Conservation (phyloP, 2,797 vertebrate genomes). For the Epinephelus coioides region DNA sequence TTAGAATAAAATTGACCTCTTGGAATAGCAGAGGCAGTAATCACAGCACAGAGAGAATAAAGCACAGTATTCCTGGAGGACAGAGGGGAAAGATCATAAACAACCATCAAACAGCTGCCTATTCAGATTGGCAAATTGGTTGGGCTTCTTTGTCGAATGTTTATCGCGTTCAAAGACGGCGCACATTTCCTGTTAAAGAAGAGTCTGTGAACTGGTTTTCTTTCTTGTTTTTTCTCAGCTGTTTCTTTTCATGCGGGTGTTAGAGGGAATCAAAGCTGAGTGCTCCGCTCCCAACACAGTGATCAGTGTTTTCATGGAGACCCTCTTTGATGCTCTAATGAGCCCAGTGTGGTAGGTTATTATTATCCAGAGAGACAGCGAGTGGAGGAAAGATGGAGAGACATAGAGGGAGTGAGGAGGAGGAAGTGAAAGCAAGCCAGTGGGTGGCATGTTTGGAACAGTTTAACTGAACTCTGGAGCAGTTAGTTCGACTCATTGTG, state of each 20-base stretch:
- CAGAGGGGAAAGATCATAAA: conserved; percentile 11
- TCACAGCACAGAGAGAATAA: conserved; percentile 6
- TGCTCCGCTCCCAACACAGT: conserved; percentile 54
- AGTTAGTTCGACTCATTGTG: conserved; percentile 35
- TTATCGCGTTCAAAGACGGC: conserved; percentile 45
- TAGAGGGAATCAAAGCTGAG: conserved; percentile 67
- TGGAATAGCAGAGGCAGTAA: background rate
- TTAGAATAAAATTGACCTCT: background rate
- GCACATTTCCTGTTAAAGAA: conserved; percentile 35
- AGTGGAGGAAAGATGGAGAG: conserved; percentile 53
- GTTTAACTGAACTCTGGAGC: conserved; percentile 46
- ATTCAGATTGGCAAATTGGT: conserved; percentile 8
- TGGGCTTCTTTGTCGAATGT: conserved; percentile 13
- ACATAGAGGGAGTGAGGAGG: conserved; percentile 28
- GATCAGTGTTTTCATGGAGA: conserved; percentile 69
- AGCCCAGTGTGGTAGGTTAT: conserved; percentile 72
- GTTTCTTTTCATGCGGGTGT: conserved; percentile 59
- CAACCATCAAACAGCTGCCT: background rate
- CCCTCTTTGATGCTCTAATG: conserved; percentile 77
- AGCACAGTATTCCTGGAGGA: conserved; percentile 1
- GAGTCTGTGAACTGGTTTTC: conserved; percentile 35
- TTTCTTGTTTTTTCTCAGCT: conserved; percentile 56
- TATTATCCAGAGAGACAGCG: conserved; percentile 65
- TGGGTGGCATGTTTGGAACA: conserved; percentile 58
- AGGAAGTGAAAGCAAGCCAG: conserved; percentile 48